Evolutionary conservation across 2,113 vertebrate genomes (phyloP), one percentile per base, ranked within the genome.

Genomic region (Melanerpes aurifrons): DNA sequence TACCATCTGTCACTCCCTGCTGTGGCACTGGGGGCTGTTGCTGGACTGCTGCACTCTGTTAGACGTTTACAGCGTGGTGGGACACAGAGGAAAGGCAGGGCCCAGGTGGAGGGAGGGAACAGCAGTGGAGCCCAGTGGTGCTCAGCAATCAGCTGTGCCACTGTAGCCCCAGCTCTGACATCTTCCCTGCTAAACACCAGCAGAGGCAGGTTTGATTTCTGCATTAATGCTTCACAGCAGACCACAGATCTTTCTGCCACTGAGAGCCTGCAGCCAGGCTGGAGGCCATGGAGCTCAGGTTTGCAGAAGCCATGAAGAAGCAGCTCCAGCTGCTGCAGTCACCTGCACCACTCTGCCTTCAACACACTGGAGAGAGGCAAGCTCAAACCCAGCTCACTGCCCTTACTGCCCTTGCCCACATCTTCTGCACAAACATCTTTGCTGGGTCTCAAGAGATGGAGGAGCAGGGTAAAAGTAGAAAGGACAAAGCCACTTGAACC

Each of bases 401-500:
- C 67, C 81, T 82, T 8, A 0, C 57, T 48, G 71, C 53, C 86
- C 81, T 73, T 72, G 75, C 79, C 72, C 31, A 6, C 1, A 1
- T 61, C 64, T 67, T 53, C 79, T 21, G n/a, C 58, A 22, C 37
- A 70, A 86, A 67, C 1, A 0, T 66, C 78, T 89, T 64, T 73
- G 50, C 59, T 56, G 70, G 24, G 26, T 73, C 87, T 56, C 35
- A 6, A 50, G 92, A 90, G 67, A 92, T 0, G 13, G 5, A 79
- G 35, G 40, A 90, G 37, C 0, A 78, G 66, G 69, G 54, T 31
- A 86, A 92, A 90, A 90, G 93, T 61, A 85, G 69, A 86, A 70
- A 75, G 78, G 92, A 95, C 67, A 78, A 77, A 89, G 67, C 82
- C 89, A 57, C 67, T 89, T 75, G 91, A 94, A 92, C 32, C 73